Base-by-base conservation (phyloP, 2,797 vertebrate species). In the Microchirus variegatus region DNA sequence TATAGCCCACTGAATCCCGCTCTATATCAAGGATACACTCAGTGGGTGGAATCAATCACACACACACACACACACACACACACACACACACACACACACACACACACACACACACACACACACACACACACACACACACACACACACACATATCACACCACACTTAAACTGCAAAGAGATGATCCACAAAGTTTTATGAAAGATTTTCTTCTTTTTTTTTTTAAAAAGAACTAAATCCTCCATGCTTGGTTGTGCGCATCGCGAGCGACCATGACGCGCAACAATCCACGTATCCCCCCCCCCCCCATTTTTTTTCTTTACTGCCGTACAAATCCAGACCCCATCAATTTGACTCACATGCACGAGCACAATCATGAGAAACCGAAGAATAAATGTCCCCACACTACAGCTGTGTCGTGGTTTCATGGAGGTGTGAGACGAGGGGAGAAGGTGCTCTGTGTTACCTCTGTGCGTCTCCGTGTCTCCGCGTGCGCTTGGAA, bases 381-480 rank as follows among this genome's bases (percentile, higher is more conserved):
- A 72, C 44, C n/a, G 13, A 40, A 59, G 22, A 63, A 63, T 26
- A 59, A 52, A 65, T 16, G 44, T n/a, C 38, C 45, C 7, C 31
- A 31, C 31, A 5, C 31, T 31, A 31, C 31, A 51, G 26, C 13
- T 54, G 37, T 26, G 45, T 50, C 26, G 18, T 63, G 19, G 48
- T 65, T 70, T 40, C 6, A 76, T 59, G 68, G 31, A 67, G 40
- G 63, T 63, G 68, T 51, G 66, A 51, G 63, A 77, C 61, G 67
- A 77, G 56, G 77, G 81, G 26, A 70, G 51, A 81, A 65, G 75
- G 77, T 77, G 80, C 67, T 87, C 80, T n/a, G n/a, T n/a, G 79
- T 89, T 88, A 85, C 86, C 88, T 86, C 79, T 63, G 87, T 61
- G 84, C 76, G 78, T 76, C 75, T 81, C 38, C 83, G 80, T 22